Conservation (phyloP, 2,888 invertebrate species). For the Cephalotes varians region DNA sequence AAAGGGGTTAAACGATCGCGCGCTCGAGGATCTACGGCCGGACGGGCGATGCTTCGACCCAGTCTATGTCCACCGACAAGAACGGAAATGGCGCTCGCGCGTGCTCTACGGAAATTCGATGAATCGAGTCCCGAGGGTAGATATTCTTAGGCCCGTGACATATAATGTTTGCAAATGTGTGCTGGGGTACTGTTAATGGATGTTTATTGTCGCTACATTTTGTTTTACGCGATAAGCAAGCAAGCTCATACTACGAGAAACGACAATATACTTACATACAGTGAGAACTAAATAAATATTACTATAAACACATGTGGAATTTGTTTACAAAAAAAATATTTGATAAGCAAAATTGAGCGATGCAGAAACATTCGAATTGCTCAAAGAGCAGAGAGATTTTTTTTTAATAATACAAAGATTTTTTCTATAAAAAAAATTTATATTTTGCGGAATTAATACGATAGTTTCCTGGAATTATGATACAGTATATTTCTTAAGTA, state of each 20-base stretch:
- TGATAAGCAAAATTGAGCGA: background rate
- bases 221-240: background rate
- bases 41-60: slow-evolving; percentile 50
- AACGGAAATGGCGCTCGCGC: slow-evolving; percentile 44
- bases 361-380: background rate
- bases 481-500: background rate
- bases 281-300: background rate
- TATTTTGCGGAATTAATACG: background rate
- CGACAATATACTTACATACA: background rate
- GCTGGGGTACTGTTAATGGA: background rate
- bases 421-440: background rate
- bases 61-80: slow-evolving; percentile 31
- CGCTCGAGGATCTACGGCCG: slow-evolving; percentile 54
- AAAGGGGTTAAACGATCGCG: slow-evolving; percentile 65
- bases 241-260: background rate
- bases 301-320: background rate
- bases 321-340: background rate
- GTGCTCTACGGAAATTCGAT: slow-evolving; percentile 56
- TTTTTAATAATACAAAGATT: too few species aligned
- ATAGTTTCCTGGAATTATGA: background rate
- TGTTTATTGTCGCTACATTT: background rate
- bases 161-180: slow-evolving; percentile 16
- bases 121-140: slow-evolving; percentile 40
- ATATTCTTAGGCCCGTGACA: slow-evolving; percentile 48
- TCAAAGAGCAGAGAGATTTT: too few species aligned